Evolutionary conservation across 2,888 invertebrate genomes (phyloP).

Genomic region (Nymphalis urticae): DNA sequence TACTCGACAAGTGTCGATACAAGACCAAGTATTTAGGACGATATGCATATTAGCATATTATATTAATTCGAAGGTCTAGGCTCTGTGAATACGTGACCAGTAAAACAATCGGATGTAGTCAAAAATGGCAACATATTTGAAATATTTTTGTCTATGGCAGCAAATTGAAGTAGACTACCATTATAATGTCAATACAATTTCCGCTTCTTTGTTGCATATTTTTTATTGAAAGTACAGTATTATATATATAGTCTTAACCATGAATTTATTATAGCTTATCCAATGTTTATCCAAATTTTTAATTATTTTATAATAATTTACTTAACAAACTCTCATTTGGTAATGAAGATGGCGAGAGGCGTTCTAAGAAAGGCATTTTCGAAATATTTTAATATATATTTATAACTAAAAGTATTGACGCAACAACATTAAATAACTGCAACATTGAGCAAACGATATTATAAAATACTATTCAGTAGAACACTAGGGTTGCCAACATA

Average conservation of each 20-base stretch:
- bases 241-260: too few species aligned
- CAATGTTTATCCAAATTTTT: too few species aligned
- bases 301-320: too few species aligned
- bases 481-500: background rate
- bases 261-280: too few species aligned
- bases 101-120: conserved; percentile 14
- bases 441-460: background rate
- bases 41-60: conserved; percentile 31
- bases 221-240: too few species aligned
- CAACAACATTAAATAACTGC: background rate
- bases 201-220: too few species aligned
- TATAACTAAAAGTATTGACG: background rate
- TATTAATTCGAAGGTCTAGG: conserved; percentile 36
- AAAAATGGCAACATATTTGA: conserved; percentile 12
- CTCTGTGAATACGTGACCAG: conserved; percentile 24
- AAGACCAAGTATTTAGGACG: conserved; percentile 31
- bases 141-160: conserved; percentile 1
- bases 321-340: too few species aligned
- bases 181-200: too few species aligned
- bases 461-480: background rate
- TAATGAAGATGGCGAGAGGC: too few species aligned
- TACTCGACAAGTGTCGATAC: conserved; percentile 20
- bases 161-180: background rate
- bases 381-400: too few species aligned
- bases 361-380: too few species aligned